phyloP scores from a whole-genome alignment of 2,797 vertebrate genomes.

The Chiloscyllium punctatum region DNA sequence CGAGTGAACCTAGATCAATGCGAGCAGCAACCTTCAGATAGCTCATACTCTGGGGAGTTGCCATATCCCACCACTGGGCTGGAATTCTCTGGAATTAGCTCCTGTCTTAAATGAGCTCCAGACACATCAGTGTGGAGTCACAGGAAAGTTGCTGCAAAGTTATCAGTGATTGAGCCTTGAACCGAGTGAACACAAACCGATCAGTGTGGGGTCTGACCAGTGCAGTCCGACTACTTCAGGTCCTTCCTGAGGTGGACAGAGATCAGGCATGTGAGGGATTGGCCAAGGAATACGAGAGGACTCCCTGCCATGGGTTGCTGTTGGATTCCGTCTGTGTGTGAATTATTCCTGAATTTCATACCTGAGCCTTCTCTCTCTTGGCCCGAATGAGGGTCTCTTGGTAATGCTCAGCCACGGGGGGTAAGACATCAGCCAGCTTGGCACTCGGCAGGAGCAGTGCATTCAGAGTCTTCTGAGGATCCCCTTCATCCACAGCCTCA shows the following conservation, averaged over 20 bases:
- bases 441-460: conserved; percentile 80
- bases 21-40: not conserved
- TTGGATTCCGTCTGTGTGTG: not conserved
- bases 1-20: not conserved
- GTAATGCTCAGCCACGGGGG: conserved; percentile 86
- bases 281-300: not conserved
- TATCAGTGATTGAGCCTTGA: not conserved
- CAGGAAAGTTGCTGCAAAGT: not conserved
- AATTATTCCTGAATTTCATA: conserved; percentile 52
- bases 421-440: conserved; percentile 78
- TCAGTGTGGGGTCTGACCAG: not conserved
- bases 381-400: conserved; percentile 84
- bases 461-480: conserved; percentile 72
- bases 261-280: not conserved
- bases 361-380: conserved; percentile 90
- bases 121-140: no score
- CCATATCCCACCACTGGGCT: no score
- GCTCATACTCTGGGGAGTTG: no score
- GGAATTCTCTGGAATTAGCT: no score
- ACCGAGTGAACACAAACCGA: not conserved
- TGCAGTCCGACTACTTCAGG: not conserved
- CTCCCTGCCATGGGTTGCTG: not conserved
- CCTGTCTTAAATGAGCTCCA: not conserved
- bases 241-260: not conserved
- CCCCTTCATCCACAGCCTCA: conserved; percentile 87